Evolutionary conservation across 2,113 vertebrate genomes (phyloP).

Genomic region (Phrynosoma platyrhinos): DNA sequence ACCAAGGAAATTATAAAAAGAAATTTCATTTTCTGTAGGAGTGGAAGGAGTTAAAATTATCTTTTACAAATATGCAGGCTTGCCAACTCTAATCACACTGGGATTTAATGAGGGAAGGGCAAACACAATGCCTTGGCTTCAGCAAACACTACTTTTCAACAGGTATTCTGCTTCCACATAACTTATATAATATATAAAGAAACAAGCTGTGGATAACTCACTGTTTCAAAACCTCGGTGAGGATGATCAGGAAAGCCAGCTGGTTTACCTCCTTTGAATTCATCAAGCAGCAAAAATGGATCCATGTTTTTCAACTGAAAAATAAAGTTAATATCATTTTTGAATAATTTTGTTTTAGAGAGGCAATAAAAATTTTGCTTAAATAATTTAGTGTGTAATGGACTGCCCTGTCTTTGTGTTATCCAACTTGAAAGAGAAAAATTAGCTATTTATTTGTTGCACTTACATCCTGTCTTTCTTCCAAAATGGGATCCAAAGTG

Average conservation of each 20-base stretch:
- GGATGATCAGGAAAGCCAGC: slow-evolving; percentile 90
- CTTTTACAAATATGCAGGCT: not conserved
- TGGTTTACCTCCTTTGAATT: slow-evolving; percentile 84
- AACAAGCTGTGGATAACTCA: slow-evolving; percentile 64
- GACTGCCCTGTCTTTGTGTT: not conserved
- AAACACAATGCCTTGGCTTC: not conserved
- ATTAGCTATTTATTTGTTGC: not conserved
- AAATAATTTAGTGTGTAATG: not conserved
- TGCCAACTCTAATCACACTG: not conserved
- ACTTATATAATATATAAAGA: not conserved
- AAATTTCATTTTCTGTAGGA: not conserved
- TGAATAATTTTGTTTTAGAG: not conserved
- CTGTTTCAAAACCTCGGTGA: slow-evolving; percentile 89
- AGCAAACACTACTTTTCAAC: not conserved
- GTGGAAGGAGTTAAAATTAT: not conserved
- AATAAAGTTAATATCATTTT: slow-evolving; percentile 7
- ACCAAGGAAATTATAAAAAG: not conserved
- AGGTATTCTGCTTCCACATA: not conserved
- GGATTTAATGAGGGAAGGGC: not conserved
- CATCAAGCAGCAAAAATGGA: slow-evolving; percentile 88
- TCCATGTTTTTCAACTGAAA: slow-evolving; percentile 85
- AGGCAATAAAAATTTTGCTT: not conserved
- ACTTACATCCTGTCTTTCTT: too few relatives aligned
- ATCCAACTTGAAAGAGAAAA: not conserved
- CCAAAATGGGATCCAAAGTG: too few relatives aligned